Conservation (phyloP, 2,113 vertebrate species). For the Austrofundulus limnaeus region DNA sequence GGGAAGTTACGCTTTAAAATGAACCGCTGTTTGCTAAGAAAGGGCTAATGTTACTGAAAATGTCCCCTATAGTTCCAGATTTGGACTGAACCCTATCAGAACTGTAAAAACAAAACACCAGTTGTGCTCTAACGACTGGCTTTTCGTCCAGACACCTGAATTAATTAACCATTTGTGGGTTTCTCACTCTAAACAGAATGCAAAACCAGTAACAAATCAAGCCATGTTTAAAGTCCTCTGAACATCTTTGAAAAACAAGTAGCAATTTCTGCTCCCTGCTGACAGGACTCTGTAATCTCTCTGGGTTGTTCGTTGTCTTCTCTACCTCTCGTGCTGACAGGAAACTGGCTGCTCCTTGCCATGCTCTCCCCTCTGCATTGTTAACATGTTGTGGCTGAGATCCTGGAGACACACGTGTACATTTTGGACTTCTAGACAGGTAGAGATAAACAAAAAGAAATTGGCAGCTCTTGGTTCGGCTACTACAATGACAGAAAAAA, state of each 20-base stretch:
- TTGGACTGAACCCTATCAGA: conserved; percentile 49
- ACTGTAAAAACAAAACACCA: conserved; percentile 22
- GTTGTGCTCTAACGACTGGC: conserved; percentile 7
- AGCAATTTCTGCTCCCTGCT: conserved; percentile 14
- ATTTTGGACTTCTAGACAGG: conserved; percentile 52
- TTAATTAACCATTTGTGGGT: neutral
- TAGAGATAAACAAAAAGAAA: conserved; percentile 36
- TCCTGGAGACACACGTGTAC: conserved; percentile 22
- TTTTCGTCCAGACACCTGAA: conserved; percentile 24
- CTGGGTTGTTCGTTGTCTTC: conserved; percentile 3
- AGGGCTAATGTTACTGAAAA: conserved; percentile 53
- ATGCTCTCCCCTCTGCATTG: conserved; percentile 11
- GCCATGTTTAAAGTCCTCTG: conserved; percentile 30
- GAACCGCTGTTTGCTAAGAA: conserved; percentile 41
- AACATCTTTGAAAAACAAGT: conserved; percentile 16
- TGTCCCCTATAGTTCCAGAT: conserved; percentile 38
- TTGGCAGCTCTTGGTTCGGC: conserved; percentile 65
- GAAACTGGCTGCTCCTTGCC: conserved; percentile 24
- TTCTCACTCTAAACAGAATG: conserved; percentile 14
- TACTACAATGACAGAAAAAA: conserved; percentile 61
- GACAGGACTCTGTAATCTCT: conserved; percentile 15
- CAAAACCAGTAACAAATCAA: conserved; percentile 31
- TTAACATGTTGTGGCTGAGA: conserved; percentile 15
- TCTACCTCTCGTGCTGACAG: conserved; percentile 1
- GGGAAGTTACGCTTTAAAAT: conserved; percentile 26